Conservation (phyloP, 1,140 invertebrate genomes). For the Riptortus pedestris region DNA sequence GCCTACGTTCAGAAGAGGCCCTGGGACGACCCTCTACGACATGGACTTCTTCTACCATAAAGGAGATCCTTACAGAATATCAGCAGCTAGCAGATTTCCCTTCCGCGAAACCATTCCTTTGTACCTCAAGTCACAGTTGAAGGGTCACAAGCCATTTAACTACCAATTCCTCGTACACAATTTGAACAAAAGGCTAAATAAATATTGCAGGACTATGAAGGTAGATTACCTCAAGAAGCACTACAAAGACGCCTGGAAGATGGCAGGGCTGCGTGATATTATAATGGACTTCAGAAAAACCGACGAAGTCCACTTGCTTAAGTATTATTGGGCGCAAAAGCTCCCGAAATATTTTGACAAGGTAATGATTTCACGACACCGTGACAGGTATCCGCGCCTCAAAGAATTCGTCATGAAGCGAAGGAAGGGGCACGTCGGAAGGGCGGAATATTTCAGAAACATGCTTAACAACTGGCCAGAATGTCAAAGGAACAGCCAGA, state of each 20-base stretch:
- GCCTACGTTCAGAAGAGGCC: too few relatives aligned
- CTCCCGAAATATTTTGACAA: background rate
- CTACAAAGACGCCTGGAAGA: background rate
- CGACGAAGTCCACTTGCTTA: background rate
- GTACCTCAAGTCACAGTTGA: background rate
- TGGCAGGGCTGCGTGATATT: background rate
- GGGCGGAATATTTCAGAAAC: background rate
- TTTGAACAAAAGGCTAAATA: background rate
- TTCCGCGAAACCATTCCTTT: too few relatives aligned
- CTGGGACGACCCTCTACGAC: too few relatives aligned
- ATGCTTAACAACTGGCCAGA: background rate
- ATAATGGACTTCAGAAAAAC: background rate
- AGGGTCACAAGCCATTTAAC: background rate
- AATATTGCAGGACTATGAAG: background rate
- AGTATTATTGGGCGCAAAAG: background rate
- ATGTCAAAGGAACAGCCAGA: background rate
- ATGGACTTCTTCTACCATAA: too few relatives aligned
- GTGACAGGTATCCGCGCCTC: background rate
- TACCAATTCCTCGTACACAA: background rate
- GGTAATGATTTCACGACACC: background rate
- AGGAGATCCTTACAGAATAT: too few relatives aligned
- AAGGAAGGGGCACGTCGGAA: background rate
- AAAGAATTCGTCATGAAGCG: background rate
- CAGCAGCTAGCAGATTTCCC: too few relatives aligned
- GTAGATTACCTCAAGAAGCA: background rate